Evolutionary conservation across 1,140 invertebrate species (phyloP).

Genomic region (Microplitis mediator): DNA sequence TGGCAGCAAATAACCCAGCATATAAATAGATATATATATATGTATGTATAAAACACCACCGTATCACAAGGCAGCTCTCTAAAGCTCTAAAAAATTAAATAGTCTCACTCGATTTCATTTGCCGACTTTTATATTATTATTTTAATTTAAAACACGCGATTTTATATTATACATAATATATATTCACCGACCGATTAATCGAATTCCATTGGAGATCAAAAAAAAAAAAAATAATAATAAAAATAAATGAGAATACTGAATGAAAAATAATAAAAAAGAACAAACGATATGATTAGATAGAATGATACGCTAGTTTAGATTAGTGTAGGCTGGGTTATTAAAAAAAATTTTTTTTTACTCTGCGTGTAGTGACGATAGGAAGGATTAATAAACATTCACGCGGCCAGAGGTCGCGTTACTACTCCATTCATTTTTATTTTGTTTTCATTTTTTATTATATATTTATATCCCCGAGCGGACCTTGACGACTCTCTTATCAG

Average conservation of each 20-base stretch:
- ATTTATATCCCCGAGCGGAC: slow-evolving; percentile 8
- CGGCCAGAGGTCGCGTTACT: slow-evolving; percentile 17
- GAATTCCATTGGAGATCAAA: slow-evolving; percentile 3
- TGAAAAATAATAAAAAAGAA: not conserved
- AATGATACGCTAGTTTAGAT: too few relatives aligned
- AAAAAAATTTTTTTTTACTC: not conserved
- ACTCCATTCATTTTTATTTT: slow-evolving; percentile 9
- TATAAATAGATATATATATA: too few relatives aligned
- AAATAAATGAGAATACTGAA: not conserved
- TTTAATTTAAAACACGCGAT: too few relatives aligned
- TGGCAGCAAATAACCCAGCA: not conserved
- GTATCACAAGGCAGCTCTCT: too few relatives aligned
- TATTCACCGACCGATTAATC: slow-evolving; percentile 13
- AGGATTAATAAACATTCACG: slow-evolving; percentile 11
- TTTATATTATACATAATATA: too few relatives aligned
- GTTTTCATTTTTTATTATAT: not conserved
- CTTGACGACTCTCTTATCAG: slow-evolving; percentile 19
- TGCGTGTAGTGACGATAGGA: not conserved
- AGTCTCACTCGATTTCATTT: too few relatives aligned
- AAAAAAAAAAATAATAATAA: not conserved
- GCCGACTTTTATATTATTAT: too few relatives aligned
- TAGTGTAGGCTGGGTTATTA: not conserved
- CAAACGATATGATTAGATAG: not conserved
- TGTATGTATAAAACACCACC: too few relatives aligned
- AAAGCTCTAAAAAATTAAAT: too few relatives aligned